Base-by-base conservation (phyloP, 1,140 invertebrate genomes). In the Dolichoris vasculosae region DNA sequence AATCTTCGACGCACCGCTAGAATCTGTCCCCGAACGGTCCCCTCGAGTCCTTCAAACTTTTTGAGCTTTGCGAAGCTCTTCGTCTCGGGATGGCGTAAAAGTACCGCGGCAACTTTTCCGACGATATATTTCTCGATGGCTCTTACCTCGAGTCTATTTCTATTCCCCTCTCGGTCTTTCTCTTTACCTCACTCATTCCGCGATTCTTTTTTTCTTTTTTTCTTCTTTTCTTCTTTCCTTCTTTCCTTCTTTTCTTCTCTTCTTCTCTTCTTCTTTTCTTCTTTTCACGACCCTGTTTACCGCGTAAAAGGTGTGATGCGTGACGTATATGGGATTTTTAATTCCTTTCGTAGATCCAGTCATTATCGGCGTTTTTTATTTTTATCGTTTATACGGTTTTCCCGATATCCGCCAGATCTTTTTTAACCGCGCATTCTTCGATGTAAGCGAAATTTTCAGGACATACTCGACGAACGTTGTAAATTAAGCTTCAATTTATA, bases 31-130 rank as follows among this genome's bases (percentile, higher is more conserved):
- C 67, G n/a, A 13, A 32, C n/a, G 35, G 32, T 30, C 46, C 8
- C 17, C 9, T 20, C 20, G n/a, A 35, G 43, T 8, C 46, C 46
- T 48, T 63, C 55, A 3, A 78, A 78, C 43, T 84, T 77, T 51
- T 30, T 63, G 59, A 38, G 67, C 55, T 71, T 84, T 51, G 48
- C 32, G n/a, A 84, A 48, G 76, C 83, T 84, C 64, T 63, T 84
- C 83, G 79, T 76, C 64, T 79, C 30, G 26, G 43, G 20, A 40
- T 23, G 76, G 76, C 35, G 78, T 84, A 79, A 84, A 79, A 84
- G 38, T 69, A 69, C 48, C 15, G 69, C 32, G 30, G 55, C 17
- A 81, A 81, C 78, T 81, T 73, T 46, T 40, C 80, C 55, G 8
- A 9, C 13, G 76, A 69, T 84, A 64, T 46, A 55, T 79, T 81